Evolutionary conservation across 2,797 vertebrate genomes (phyloP), one percentile per base, ranked within the genome.

Genomic region (Agapornis canus): DNA sequence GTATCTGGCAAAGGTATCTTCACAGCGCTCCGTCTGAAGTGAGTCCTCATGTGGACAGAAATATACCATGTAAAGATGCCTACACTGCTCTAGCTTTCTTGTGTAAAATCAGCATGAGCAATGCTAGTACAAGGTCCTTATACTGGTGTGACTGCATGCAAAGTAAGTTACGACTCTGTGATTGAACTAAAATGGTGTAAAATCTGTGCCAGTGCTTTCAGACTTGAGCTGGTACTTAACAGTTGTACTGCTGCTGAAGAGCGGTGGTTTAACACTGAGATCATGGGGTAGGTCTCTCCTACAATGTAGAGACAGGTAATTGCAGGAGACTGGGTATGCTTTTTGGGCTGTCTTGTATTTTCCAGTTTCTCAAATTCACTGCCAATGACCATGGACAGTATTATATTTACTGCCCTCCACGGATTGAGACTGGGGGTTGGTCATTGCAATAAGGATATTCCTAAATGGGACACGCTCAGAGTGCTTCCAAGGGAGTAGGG

Each of bases 381-480:
- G 32, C 21, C 26, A 42, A 8, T 63, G 61, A 78, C 56, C 7
- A 29, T 14, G 10, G 35, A 63, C 29, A 48, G 8, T 80, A 8
- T 70, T 89, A 52, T 39, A 25, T 48, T 88, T 64, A 48, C 32
- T 63, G 37, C 37, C 11, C 6, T 66, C 14, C 26, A 32, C 39
- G 82, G 45, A 14, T 1, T 39, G 69, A 69, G 18, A 5, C 31
- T 75, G 49, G n/a, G 42, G 27, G 20, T 35, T 56, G 13, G 10
- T 59, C 20, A 35, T 20, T 64, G 31, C 29, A 65, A 1, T 81
- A 68, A 59, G 5, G 12, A 15, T 86, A 22, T 64, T 88, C 23
- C 37, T 4, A 4, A 37, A 61, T 0, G 8, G 21, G 17, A 47
- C 19, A 31, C 1, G 2, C 25, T 77, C 7, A 45, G 5, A 3